Evolutionary conservation across 1,140 invertebrate species (phyloP), one percentile per base, ranked within the genome.

Genomic region (Thaumatotibia leucotreta): DNA sequence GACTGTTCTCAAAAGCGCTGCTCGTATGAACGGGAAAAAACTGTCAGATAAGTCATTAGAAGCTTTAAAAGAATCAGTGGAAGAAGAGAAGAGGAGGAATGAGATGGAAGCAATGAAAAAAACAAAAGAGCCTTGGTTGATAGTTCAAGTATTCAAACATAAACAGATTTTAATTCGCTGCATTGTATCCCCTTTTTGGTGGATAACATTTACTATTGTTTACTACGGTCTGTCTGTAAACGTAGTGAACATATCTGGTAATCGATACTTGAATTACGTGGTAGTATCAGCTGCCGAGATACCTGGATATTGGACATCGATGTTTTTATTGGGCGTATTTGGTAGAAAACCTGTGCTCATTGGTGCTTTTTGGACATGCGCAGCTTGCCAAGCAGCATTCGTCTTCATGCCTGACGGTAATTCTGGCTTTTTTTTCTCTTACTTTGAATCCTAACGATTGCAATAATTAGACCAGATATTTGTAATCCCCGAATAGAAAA

Each of bases 211-310:
- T 69, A 92, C 93, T 0, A 93, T 96, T 67, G 92, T 96, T 2
- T 96, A 96, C 77, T 96, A 96, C 75, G 96, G 95, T 1, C 76
- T 97, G 9, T 95, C 95, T 1, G 90, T 96, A 8, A 96, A 96
- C 75, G 93, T 95, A 0, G 94, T 95, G 6, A 92, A 94, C 31
- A 85, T 96, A 22, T 93, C 92, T 24, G 95, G 95, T 1, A 93
- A 77, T 58, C 52, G 91, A 66, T 95, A 95, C 78, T 76, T 93
- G 23, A 94, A 94, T 76, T 95, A 95, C 72, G 92, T 94, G 6
- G 86, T 93, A 20, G 93, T 94, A 3, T 91, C 92, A 3, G 74
- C 93, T 0, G 91, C 94, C 0, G 94, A 95, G 79, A 92, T 95
- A 65, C 94, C 94, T 2, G 93, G 92, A 0, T 95, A 95, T 76